phyloP scores from a whole-genome alignment of 2,797 vertebrate genomes.

The Presbytis comata region DNA sequence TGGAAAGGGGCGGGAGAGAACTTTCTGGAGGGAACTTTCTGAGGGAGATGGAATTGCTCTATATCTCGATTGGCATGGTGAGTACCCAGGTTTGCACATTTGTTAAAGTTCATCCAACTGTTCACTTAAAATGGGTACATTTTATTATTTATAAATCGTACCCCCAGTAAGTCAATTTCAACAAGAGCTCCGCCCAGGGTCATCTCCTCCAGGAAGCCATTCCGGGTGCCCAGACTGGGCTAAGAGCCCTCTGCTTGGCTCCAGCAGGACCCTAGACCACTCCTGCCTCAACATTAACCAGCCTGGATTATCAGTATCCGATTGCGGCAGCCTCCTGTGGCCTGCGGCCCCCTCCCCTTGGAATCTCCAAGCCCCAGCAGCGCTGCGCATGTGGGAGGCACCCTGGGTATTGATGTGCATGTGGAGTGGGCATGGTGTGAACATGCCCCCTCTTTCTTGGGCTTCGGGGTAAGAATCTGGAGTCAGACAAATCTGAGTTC shows the following conservation, averaged over 20 bases:
- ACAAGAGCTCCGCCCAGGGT: background rate
- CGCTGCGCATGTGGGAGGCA: fast-evolving
- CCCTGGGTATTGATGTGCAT: background rate
- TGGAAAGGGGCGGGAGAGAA: background rate
- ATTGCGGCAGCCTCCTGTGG: background rate
- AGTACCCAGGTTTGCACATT: background rate
- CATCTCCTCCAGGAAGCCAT: background rate
- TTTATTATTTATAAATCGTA: background rate
- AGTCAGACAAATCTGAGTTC: background rate
- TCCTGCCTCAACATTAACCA: background rate
- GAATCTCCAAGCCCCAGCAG: background rate
- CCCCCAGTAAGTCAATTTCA: too few relatives aligned
- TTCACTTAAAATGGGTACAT: background rate
- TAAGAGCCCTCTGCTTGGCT: fast-evolving
- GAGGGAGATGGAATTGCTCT: background rate
- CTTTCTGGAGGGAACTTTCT: background rate
- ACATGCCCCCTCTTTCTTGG: background rate
- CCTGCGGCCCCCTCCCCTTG: background rate
- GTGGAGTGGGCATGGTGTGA: background rate
- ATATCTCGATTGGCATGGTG: background rate
- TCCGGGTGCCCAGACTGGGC: background rate
- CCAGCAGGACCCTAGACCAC: background rate
- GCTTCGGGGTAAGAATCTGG: background rate
- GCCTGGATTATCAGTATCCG: too few relatives aligned
- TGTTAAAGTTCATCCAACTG: background rate